Base-by-base conservation (phyloP, 2,113 vertebrate genomes). In the Thryonomys swinderianus region DNA sequence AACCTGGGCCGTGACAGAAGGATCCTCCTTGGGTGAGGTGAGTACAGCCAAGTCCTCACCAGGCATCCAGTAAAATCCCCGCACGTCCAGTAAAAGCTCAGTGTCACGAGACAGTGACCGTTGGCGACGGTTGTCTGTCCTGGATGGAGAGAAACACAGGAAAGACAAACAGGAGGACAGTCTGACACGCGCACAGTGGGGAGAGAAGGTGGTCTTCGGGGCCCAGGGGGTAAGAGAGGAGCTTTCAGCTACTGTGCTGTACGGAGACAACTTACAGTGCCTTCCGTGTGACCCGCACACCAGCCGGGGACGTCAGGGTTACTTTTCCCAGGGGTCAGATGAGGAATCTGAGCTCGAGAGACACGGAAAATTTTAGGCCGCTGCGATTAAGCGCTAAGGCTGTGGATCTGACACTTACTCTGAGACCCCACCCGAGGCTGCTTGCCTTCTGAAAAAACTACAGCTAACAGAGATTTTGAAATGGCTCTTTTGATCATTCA, bases 101-200 rank as follows among this genome's bases (percentile, higher is more conserved):
- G 14, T 20, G 21, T 62, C 57, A 45, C 83, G 74, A n/a, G 74
- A 79, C 48, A 53, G 30, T 51, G 48, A 51, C 48, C 10, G 48
- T 90, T 34, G 5, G 27, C 48, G 45, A 66, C 90, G 93, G 1
- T 88, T 67, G 67, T 67, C 48, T 85, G 42, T 62, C 37, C 66
- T 92, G 71, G 40, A 34, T 90, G 81, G 78, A 82, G 51, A 32
- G 91, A 96, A 95, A 71, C 67, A 16, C n/a, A 90, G 84, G 92
- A 95, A 94, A 57, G 66, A 48, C 79, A 91, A 85, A 90, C 66
- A 53, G 12, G 21, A 69, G 61, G 88, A 90, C 51, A 74, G 88
- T 84, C 42, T 55, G 67, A 66, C 27, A 82, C 79, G 92, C 93
- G 81, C 59, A 48, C 5, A 21, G 32, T 34, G 76, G 87, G 57